Evolutionary conservation across 2,888 invertebrate genomes (phyloP), one percentile per base, ranked within the genome.

Genomic region (Tanytarsus gracilentus): DNA sequence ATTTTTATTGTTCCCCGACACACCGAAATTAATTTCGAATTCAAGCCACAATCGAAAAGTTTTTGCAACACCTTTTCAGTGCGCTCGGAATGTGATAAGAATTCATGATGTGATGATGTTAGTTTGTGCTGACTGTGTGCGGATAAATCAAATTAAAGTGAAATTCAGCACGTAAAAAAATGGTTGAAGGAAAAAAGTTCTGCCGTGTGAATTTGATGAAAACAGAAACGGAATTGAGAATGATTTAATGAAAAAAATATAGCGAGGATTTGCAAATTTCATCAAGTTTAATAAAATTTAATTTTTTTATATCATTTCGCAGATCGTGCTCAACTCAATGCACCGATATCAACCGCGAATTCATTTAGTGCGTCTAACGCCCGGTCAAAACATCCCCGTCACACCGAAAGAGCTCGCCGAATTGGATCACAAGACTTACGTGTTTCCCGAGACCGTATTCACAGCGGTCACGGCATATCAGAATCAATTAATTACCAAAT

Each of bases 401-500:
- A 80, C 79, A 36, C 77, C 78, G 61, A 83, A 82, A 64, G 93
- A 93, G 73, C 81, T 98, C 65, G 91, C 92, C 68, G 86, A 88
- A 67, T 92, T 97, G 74, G 89, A 94, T 72, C 94, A 90, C 78
- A 87, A 93, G 74, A 96, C 97, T 59, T 98, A 90, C 77, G 86
- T 96, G 68, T 99, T 96, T 76, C 92, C 96, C 9, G 97, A 99
- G 77, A 93, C 95, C 61, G 92, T 96, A 65, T 99, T 99, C 79
- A 99, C 97, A 61, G 98, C 97, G 62, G 98, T 99, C 66, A 99
- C 98, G 62, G 98, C 98, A 63, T 99, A 99, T 79, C 98, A 99
- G 77, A 99, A 99, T 77, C 98, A 99, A 79, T 82, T 96, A 83
- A 97, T 97, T 73, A 97, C 97, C 65, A 97, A 96, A 77, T 77